Evolutionary conservation across 2,113 vertebrate species (phyloP), one percentile per base, ranked within the genome.

Genomic region (Butorides virescens): DNA sequence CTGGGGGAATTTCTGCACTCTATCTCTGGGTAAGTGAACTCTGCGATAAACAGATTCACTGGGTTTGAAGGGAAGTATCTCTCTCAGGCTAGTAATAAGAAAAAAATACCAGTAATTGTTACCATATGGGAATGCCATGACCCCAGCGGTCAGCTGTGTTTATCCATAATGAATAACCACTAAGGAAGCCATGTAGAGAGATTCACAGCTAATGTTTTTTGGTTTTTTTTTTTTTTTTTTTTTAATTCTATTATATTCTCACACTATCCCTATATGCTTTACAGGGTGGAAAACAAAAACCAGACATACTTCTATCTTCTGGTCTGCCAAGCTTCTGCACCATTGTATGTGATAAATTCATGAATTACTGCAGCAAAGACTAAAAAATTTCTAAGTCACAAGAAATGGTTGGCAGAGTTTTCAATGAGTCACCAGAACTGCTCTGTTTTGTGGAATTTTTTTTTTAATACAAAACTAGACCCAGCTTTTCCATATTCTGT

Each of bases 281-380:
- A 37, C 11, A 62, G 15, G 7, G 10, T 10, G 53, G 44, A 67
- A 91, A 80, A 29, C 10, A 34, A 61, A 56, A 36, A 8, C 1
- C 7, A 10, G 8, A 13, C 0, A 1, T 37, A 6, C 10, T 7
- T 46, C 17, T 76, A 12, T 23, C 29, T 65, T 58, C n/a, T 47
- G 26, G 15, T 66, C 42, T 72, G 39, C 36, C 30, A 67, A 67
- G 20, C 7, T 13, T n/a, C 11, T 63, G 23, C 80, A 62, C 22
- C 10, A 58, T 2, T 32, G 6, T 21, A 32, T n/a, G 2, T 10
- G 52, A 61, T 44, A 70, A 59, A 83, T 15, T 79, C 58, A 74
- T 0, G 2, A 65, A 61, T 36, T 23, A 9, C 37, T 68, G 21
- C 29, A 73, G 46, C 14, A 53, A 81, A 73, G 10, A 20, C 32